These are phyloP conservation scores for Apocrypta bakeri DNA, from an alignment of 1,140 invertebrate genomes.

Conservation along the genomic window DNA sequence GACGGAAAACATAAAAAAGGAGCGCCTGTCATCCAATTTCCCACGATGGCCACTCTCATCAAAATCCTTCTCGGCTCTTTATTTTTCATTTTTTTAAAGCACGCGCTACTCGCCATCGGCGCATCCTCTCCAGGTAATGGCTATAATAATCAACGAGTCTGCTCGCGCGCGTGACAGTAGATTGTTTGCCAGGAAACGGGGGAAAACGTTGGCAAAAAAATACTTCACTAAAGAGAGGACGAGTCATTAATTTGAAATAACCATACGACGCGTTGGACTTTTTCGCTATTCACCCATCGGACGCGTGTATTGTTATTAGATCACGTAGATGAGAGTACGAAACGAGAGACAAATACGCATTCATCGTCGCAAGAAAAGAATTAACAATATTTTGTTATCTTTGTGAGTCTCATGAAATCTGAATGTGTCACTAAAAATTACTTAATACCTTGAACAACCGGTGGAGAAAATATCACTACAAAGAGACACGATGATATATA, in stretches of 20 bases:
- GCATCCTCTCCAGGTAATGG: slow-evolving; percentile 19
- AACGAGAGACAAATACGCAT: slow-evolving; percentile 11
- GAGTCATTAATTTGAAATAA: slow-evolving; percentile 35
- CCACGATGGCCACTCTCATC: neutral
- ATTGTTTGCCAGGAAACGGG: neutral
- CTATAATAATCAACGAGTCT: slow-evolving; percentile 29
- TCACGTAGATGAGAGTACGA: neutral
- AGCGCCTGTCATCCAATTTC: slow-evolving; percentile 5
- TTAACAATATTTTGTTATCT: neutral
- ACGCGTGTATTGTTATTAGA: neutral
- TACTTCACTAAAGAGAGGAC: neutral
- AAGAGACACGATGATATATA: no score
- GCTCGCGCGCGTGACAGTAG: neutral
- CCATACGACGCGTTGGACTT: neutral
- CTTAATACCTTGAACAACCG: no score
- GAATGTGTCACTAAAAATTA: no score
- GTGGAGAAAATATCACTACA: no score
- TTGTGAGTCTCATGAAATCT: no score
- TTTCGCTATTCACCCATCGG: slow-evolving; percentile 25
- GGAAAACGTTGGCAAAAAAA: neutral
- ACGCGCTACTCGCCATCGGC: neutral
- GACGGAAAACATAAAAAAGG: neutral
- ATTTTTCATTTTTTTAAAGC: slow-evolving; percentile 18
- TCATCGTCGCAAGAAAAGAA: neutral
- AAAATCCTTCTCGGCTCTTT: slow-evolving; percentile 4